Conservation (phyloP, 2,888 invertebrate genomes). For the Clunio marinus region DNA sequence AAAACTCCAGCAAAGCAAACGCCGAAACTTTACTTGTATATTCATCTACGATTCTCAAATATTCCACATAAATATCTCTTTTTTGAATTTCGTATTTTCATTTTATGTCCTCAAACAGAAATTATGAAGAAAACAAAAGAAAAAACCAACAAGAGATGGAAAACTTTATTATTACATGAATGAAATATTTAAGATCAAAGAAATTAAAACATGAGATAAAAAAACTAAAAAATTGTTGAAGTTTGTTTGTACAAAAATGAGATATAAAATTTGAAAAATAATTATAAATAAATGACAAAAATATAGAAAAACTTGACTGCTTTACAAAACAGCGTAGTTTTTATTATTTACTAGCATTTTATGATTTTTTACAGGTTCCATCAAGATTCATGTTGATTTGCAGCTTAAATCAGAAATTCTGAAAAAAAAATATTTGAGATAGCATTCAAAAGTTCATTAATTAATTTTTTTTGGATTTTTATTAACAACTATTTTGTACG, state of each 20-base stretch:
- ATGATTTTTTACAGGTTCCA: no score
- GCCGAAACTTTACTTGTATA: slow-evolving; percentile 39
- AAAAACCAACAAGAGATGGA: slow-evolving; percentile 15
- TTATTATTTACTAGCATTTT: no score
- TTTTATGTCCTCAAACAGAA: not conserved
- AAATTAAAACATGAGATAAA: slow-evolving; percentile 27
- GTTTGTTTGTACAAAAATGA: slow-evolving; percentile 40
- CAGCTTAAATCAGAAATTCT: no score
- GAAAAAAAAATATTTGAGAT: no score
- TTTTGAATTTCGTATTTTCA: not conserved
- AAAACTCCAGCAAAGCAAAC: no score
- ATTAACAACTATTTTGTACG: no score
- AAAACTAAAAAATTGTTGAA: slow-evolving; percentile 39
- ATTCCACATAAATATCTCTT: not conserved
- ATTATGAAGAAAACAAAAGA: no score
- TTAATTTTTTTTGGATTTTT: no score
- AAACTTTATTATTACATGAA: slow-evolving; percentile 30
- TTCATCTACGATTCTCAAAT: not conserved
- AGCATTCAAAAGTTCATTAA: no score
- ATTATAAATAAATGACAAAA: slow-evolving; percentile 40
- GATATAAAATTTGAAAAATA: slow-evolving; percentile 38
- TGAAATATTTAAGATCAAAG: slow-evolving; percentile 37
- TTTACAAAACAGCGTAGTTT: slow-evolving; percentile 35
- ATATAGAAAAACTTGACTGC: slow-evolving; percentile 39
- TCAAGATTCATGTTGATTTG: no score